A percentile compares a stretch with the other conserved stretches of the same genome.
phyloP scores from a whole-genome alignment of 2,113 vertebrate genomes.

The Oenanthe melanoleuca region DNA sequence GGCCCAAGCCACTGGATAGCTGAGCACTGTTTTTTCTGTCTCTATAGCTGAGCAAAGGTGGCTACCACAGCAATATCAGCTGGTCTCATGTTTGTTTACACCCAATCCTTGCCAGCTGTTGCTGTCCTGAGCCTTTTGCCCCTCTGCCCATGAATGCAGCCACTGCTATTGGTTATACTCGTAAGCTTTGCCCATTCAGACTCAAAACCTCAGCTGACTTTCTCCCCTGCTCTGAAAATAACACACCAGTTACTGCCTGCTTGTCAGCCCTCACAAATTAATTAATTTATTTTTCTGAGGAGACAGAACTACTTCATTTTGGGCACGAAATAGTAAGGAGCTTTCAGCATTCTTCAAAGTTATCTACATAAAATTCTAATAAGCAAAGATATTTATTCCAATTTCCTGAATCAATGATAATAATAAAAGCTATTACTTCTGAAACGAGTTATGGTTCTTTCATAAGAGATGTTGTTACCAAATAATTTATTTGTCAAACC shows the following conservation, averaged over 20 bases:
- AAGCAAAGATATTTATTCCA: neutral
- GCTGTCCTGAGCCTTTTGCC: neutral
- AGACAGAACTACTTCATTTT: neutral
- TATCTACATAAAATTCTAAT: slow-evolving; percentile 18
- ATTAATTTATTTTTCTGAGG: neutral
- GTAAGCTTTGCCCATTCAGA: neutral
- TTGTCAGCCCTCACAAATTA: neutral
- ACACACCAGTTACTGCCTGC: neutral
- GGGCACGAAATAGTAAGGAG: neutral
- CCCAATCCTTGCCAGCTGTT: neutral
- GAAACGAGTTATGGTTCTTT: neutral
- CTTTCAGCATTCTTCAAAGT: neutral
- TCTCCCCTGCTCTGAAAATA: neutral
- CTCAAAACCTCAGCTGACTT: neutral
- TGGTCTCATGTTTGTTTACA: neutral
- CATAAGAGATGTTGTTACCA: neutral
- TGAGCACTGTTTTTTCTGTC: neutral
- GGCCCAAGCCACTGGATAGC: neutral
- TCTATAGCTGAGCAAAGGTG: neutral
- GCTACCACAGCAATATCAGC: neutral
- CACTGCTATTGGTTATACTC: fast-evolving
- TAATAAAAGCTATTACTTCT: slow-evolving; percentile 19
- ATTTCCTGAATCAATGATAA: neutral
- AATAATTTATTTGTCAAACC: slow-evolving; percentile 16
- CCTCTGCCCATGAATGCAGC: neutral